Base-by-base conservation (phyloP, 2,888 invertebrate species). In the Melanotus villosus region DNA sequence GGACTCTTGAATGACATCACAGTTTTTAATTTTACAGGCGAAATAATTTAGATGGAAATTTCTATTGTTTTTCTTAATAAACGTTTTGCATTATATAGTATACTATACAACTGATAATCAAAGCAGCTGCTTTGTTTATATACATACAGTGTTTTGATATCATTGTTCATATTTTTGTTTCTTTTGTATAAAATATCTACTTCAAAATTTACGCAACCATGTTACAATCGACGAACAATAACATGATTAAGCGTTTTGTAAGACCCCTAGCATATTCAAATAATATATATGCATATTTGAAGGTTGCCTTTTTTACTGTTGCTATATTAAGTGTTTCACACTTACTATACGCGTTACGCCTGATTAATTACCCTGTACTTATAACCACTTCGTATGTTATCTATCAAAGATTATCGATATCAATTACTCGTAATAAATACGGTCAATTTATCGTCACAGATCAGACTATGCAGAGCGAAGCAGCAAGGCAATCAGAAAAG, bases 381-480 rank as follows among this genome's bases (percentile, higher is more conserved):
- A 47, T 23, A 23, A 23, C 47, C 26, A 23, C 47, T 23, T 23
- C 12, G 12, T 47, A 12, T 23, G 23, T 47, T 47, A 47, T 47
- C 47, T 47, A 23, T 23, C 23, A 19, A 1, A 19, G 47, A 47
- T 47, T 47, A 47, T 47, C 23, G 26, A 23, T 47, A 47, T 47
- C 47, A 47, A 47, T 47, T 47, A 47, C 23, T 6, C 23, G 47
- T 47, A 47, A 47, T 47, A 23, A 47, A 47, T 47, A 23, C 12
- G 21, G 47, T 23, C 6, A n/a, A 19, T 47, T 47, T 47, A 47
- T 47, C 19, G 6, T n/a, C 23, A 19, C 19, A 47, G 23, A 23
- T n/a, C 19, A 12, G 47, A 14, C 23, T 47, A 21, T 47, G 4
- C 12, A 12, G 47, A 47, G 26, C 23, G 36, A 19, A 18, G 32